Evolutionary conservation across 2,113 vertebrate genomes (phyloP).

Genomic region (Romanogobio albipinnatus): DNA sequence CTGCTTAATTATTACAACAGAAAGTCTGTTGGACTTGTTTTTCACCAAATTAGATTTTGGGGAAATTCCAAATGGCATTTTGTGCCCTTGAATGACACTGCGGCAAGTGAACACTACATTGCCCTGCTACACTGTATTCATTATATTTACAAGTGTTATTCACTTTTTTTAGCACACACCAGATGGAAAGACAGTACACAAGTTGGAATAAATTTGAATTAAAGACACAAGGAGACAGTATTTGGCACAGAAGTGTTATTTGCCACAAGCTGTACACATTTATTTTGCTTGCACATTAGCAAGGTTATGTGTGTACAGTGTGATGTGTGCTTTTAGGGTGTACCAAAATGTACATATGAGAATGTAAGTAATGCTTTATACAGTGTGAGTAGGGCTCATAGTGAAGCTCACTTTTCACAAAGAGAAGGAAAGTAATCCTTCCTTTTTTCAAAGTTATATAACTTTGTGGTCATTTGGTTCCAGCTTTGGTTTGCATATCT

Average conservation of each 20-base stretch:
- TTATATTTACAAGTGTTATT: neutral
- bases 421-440: neutral
- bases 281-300: neutral
- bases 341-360: neutral
- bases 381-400: neutral
- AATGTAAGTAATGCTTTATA: neutral
- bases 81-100: neutral
- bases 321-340: no score
- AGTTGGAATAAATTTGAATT: neutral
- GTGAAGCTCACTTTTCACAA: neutral
- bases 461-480: constrained; percentile 1
- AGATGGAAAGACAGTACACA: neutral
- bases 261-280: neutral
- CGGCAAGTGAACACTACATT: neutral
- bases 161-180: neutral
- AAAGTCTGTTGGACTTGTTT: neutral
- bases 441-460: neutral
- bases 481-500: neutral
- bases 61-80: neutral
- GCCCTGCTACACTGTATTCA: neutral
- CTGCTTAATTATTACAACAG: constrained; percentile 3
- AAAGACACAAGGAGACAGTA: neutral
- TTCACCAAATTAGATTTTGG: neutral
- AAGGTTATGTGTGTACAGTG: neutral
- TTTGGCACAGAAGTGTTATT: neutral